These are phyloP conservation scores for Tachystola acroxantha DNA, from an alignment of 2,888 invertebrate genomes.

Conservation along the genomic window DNA sequence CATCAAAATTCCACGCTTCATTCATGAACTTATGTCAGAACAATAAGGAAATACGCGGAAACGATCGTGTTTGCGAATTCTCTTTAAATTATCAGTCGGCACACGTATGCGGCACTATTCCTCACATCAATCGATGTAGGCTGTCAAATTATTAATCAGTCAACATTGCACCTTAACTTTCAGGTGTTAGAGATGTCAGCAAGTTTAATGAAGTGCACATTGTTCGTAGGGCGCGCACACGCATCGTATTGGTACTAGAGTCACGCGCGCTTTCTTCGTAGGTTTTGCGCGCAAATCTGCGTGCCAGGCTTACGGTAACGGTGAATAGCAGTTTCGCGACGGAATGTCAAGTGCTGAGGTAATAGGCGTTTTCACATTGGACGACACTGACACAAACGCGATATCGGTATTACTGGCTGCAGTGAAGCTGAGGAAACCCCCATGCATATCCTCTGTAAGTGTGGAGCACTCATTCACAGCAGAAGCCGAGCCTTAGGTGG, in stretches of 20 bases:
- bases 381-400: not conserved
- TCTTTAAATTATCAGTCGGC: constrained; percentile 55
- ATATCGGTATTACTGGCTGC: not conserved
- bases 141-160: constrained; percentile 28
- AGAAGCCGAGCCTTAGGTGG: too few relatives aligned
- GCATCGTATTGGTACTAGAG: constrained; percentile 50
- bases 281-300: constrained; percentile 70
- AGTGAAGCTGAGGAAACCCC: too few relatives aligned
- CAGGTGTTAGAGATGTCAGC: constrained; percentile 27
- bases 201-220: constrained; percentile 17
- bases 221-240: constrained; percentile 30
- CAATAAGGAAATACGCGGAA: constrained; percentile 75
- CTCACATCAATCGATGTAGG: constrained; percentile 33
- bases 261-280: constrained; percentile 74
- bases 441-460: too few relatives aligned
- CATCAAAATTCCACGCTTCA: constrained; percentile 62
- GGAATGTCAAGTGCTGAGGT: constrained; percentile 41
- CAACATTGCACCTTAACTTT: constrained; percentile 39
- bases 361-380: too few relatives aligned
- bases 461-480: too few relatives aligned
- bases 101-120: constrained; percentile 65
- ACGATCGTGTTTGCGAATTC: constrained; percentile 66
- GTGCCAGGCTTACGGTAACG: constrained; percentile 59
- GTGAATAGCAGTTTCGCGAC: constrained; percentile 60
- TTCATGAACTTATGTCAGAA: constrained; percentile 57